Evolutionary conservation across 2,888 invertebrate species (phyloP), one percentile per base, ranked within the genome.

Genomic region (Trypoxylon attenuatum): DNA sequence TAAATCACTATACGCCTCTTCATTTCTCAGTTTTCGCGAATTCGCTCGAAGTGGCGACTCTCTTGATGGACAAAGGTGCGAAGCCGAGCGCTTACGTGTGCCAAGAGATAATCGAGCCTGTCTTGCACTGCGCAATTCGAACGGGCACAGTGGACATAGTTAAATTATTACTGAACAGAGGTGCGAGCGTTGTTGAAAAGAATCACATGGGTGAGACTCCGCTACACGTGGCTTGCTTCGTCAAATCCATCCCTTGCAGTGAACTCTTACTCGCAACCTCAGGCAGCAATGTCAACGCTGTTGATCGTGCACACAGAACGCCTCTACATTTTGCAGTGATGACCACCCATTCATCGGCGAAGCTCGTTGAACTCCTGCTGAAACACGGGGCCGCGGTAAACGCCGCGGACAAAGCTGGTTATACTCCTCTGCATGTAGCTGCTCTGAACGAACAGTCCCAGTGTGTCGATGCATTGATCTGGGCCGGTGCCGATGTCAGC

Each of bases 21-120:
- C 90, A 90, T 71, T 88, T 88, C 62, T 89, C 89, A 0, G 88
- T 88, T 1, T 87, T 89, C 78, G 86, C 88, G 5, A 88, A 89
- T 23, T 88, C 88, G 21, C 78, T 79, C 27, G 82, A 87, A 1
- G 87, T 87, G 1, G 84, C 87, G 2, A 78, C 82, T 8, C 77
- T 89, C 1, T 80, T 90, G 5, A 74, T 90, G n/a, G 81, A 83
- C 21, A 76, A 76, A 19, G 87, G 85, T 0, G 87, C 88, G 1
- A 80, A 84, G 4, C 71, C 89, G n/a, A 82, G 84, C 55, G 47
- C 61, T 0, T 62, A 53, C 1, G 81, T 84, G 10, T 72, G 66
- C 29, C 83, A 87, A 56, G 75, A 76, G 10, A 27, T 61, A 0
- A 84, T 87, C 42, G 89, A 88, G 72, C 88, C 89, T 0, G 87